A percentile compares a stretch with the other conserved stretches of the same genome.
These are phyloP conservation scores for Scophthalmus maximus DNA, from an alignment of 2,113 vertebrate genomes.

Conservation along the genomic window DNA sequence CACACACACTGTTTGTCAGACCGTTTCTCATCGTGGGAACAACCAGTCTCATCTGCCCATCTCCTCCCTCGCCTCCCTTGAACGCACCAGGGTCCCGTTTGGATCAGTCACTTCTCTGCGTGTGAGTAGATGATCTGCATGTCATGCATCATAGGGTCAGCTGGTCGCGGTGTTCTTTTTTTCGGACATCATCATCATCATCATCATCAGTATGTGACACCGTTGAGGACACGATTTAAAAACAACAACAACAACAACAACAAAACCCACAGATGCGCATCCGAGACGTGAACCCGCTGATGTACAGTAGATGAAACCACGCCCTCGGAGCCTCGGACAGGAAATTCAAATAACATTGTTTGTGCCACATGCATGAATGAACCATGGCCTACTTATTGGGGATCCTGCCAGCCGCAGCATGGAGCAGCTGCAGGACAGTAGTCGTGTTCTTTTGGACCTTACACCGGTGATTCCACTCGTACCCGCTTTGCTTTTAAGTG, in stretches of 20 bases:
- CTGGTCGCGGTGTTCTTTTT: constrained; percentile 8
- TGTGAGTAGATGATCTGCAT: constrained; percentile 41
- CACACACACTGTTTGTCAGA: too few relatives aligned
- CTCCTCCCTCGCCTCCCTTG: neutral
- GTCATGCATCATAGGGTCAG: constrained; percentile 45
- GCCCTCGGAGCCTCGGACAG: too few relatives aligned
- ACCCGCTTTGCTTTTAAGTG: neutral
- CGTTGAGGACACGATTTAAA: constrained; percentile 17
- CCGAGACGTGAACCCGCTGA: constrained; percentile 24
- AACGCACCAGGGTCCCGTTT: too few relatives aligned
- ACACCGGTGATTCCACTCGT: neutral
- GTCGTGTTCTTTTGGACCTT: neutral
- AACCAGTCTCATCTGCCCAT: constrained; percentile 11
- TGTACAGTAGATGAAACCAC: constrained; percentile 56
- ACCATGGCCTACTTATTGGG: constrained; percentile 42
- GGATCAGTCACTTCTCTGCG: constrained; percentile 1
- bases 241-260: too few relatives aligned
- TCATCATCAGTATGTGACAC: too few relatives aligned
- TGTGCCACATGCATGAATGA: constrained; percentile 51
- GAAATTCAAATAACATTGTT: constrained; percentile 27
- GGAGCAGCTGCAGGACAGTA: neutral
- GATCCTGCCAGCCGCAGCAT: neutral
- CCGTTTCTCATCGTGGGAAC: constrained; percentile 17
- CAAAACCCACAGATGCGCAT: constrained; percentile 27
- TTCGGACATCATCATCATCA: neutral